Evolutionary conservation across 2,113 vertebrate species (phyloP), one percentile per base, ranked within the genome.

Genomic region (Caranx melampygus): DNA sequence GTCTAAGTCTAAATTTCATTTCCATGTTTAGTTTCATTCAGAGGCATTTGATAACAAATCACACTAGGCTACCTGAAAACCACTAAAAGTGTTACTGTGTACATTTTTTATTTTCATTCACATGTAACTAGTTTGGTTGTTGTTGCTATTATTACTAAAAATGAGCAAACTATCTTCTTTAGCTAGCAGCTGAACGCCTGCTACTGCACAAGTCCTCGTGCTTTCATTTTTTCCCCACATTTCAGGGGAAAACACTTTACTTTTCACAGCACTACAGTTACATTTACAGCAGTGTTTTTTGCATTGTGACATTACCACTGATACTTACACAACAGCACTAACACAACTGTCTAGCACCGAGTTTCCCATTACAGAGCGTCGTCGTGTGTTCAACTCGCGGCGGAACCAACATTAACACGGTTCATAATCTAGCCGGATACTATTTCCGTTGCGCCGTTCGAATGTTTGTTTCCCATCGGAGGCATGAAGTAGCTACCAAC

Each of bases 381-480:
- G 4, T 12, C 6, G 20, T 5, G 7, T 47, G 7, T 40, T 59
- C 0, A 35, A 0, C 40, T 35, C 2, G 6, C 3, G 2, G 0
- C 1, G 79, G 82, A 88, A 87, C 79, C 18, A 18, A 0, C 0
- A 49, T 33, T 1, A 0, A 1, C 2, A 3, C 13, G 3, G 6
- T 3, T 0, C 3, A 5, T 6, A 16, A 31, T 42, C 51, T 3
- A 0, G 10, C 47, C 91, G 90, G 83, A 86, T 77, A 21, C 21
- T 16, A 21, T 76, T 91, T 72, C 2, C 4, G 81, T 75, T 63
- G 76, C 87, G 82, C 87, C 26, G 37, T 58, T 44, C 35, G 62
- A 75, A 0, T 87, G 79, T 82, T 85, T 88, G 81, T 77, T 83
- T 88, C 71, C 58, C 75, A 55, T 72, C 74, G 82, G 91, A 87